Base-by-base conservation (phyloP, 1,140 invertebrate genomes). In the Trichomalopsis sarcophagae region DNA sequence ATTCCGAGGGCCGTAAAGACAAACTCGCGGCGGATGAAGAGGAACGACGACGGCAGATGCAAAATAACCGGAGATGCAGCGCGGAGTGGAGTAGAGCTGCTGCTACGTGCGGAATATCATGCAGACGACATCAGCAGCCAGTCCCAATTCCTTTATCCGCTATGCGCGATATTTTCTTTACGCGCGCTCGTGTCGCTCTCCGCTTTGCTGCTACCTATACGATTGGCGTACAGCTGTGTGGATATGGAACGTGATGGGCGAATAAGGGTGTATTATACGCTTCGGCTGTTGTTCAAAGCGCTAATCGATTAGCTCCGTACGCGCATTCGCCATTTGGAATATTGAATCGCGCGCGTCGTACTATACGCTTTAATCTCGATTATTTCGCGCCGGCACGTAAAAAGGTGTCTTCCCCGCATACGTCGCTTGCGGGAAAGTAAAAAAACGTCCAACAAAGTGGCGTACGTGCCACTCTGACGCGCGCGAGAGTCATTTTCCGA, bases 141-240 rank as follows among this genome's bases (percentile, higher is more conserved):
- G 55, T 44, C 40, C 73, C 50, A 76, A 82, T 82, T 82, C 74
- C 73, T 82, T 82, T 76, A 82, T 76, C 73, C 73, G 2, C 30
- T 2, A 44, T 74, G 33, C 30, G 81, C 71, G 47, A 82, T 74
- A 82, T 82, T 82, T 74, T 82, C 71, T 74, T 82, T 82, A 74
- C 71, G 44, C 27, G 47, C 27, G 68, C 68, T 33, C 23, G 30
- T 33, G 23, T 71, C 68, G 10, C 62, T 66, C 17, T 66, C 17
- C n/a, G 17, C 62, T 66, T 66, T 66, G 62, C 62, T n/a, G 62
- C 14, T 66, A 66, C 40, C 6, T 44, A 40, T 27, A 44, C 40
- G 62, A 66, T 17, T 71, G 9, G 9, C 27, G 68, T 27, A 27
- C 23, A 14, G 2, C 6, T 23, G n/a, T 9, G 68, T 23, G 9